Percentiles rank a stretch among this genome's conserved stretches.
phyloP scores from a whole-genome alignment of 1,140 invertebrate species.

The Cyphomyrmex costatus region DNA sequence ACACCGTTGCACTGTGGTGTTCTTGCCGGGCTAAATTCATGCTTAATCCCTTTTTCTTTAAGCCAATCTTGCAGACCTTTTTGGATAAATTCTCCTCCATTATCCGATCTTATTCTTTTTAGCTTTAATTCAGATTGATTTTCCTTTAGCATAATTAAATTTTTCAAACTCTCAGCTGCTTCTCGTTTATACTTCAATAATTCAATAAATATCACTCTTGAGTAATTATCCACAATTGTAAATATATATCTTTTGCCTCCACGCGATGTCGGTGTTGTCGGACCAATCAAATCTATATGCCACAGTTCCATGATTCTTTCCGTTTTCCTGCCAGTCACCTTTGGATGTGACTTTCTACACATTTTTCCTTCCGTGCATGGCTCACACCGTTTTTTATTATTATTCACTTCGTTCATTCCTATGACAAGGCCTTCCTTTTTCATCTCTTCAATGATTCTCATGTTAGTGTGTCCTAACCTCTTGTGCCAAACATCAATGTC shows the following conservation, averaged over 20 bases:
- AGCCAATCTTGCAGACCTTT: no score
- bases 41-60: no score
- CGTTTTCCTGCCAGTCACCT: not conserved
- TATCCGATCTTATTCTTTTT: not conserved
- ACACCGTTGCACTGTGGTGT: no score
- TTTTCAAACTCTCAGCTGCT: not conserved
- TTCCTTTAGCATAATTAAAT: not conserved
- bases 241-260: conserved; percentile 6
- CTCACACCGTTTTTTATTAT: not conserved
- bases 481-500: no score
- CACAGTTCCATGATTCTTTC: conserved; percentile 1
- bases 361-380: conserved; percentile 10
- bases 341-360: not conserved
- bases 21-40: no score
- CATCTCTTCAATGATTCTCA: no score
- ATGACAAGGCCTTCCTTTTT: no score
- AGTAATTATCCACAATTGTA: not conserved
- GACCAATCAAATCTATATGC: conserved; percentile 2
- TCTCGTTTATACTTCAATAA: not conserved
- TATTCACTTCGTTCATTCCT: not conserved
- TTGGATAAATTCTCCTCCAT: conserved; percentile 4
- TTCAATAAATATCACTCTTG: not conserved
- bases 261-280: not conserved
- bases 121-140: not conserved
- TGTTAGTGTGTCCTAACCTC: no score